Percentiles rank a stretch among this genome's conserved stretches.
These are phyloP conservation scores for Apeira syringaria DNA, from an alignment of 2,888 invertebrate species.

Conservation along the genomic window DNA sequence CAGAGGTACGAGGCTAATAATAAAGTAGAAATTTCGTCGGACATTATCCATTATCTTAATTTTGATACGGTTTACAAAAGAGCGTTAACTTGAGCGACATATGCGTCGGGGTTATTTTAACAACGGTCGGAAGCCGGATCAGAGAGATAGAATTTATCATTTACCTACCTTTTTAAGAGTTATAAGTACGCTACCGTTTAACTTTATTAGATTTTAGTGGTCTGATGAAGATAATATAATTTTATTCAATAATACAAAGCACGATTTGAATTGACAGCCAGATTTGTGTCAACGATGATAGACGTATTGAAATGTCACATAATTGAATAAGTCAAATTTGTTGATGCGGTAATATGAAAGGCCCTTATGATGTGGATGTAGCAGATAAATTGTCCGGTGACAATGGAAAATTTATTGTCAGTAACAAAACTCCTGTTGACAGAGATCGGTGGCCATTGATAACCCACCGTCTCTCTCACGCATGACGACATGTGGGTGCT, in stretches of 20 bases:
- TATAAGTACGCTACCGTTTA: constrained; percentile 28
- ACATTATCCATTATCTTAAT: constrained; percentile 80
- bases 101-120: constrained; percentile 48
- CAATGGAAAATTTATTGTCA: constrained; percentile 43
- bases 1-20: constrained; percentile 60
- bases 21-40: constrained; percentile 72
- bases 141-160: constrained; percentile 45
- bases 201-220: constrained; percentile 22
- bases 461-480: constrained; percentile 61
- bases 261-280: constrained; percentile 4
- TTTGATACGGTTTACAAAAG: constrained; percentile 78
- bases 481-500: constrained; percentile 64
- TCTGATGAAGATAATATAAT: constrained; percentile 12
- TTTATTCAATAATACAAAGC: constrained; percentile 14
- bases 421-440: constrained; percentile 60
- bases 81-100: constrained; percentile 74
- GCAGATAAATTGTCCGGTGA: constrained; percentile 34
- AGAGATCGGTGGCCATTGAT: constrained; percentile 74
- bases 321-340: constrained; percentile 20
- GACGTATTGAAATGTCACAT: constrained; percentile 25
- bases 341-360: constrained; percentile 23
- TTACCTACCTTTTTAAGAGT: constrained; percentile 25
- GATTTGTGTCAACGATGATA: constrained; percentile 19
- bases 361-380: constrained; percentile 24
- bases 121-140: constrained; percentile 41